A percentile compares a stretch with the other conserved stretches of the same genome.
Conservation (phyloP, 2,888 invertebrate genomes). For the Drosophila silvestris region DNA sequence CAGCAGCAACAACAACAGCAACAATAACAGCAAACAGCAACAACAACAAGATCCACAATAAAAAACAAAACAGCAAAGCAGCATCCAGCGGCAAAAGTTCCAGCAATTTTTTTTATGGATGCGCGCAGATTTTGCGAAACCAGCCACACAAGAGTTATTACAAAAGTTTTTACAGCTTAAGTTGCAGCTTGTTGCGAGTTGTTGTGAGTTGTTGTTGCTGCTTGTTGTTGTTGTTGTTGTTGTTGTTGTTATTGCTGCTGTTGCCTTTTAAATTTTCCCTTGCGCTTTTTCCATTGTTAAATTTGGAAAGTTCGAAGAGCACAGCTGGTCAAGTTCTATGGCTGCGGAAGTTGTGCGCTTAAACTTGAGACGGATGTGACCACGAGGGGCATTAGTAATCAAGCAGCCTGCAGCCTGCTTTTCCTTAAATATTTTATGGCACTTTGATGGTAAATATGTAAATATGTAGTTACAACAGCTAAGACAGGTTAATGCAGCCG, state of each 20-base stretch:
- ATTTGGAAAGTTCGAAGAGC: slow-evolving; percentile 50
- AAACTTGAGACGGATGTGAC: slow-evolving; percentile 40
- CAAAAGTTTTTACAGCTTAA: slow-evolving; percentile 62
- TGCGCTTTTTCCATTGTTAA: slow-evolving; percentile 41
- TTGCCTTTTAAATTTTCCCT: slow-evolving; percentile 41
- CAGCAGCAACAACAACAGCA: neutral
- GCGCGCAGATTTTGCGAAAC: slow-evolving; percentile 63
- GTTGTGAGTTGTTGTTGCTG: neutral
- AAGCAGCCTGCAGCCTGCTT: neutral
- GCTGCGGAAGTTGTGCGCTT: slow-evolving; percentile 33
- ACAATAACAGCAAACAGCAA: neutral
- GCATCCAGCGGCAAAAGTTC: slow-evolving; percentile 29
- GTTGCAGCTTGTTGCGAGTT: slow-evolving; percentile 45
- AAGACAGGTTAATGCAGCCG: slow-evolving; percentile 31
- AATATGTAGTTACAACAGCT: slow-evolving; percentile 9
- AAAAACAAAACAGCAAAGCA: neutral
- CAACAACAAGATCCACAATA: neutral
- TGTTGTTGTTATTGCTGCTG: slow-evolving; percentile 15
- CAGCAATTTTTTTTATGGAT: slow-evolving; percentile 59
- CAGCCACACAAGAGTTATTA: slow-evolving; percentile 59
- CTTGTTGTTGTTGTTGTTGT: neutral
- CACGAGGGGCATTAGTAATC: slow-evolving; percentile 3
- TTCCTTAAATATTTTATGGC: slow-evolving; percentile 52
- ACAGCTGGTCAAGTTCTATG: slow-evolving; percentile 48
- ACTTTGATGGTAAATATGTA: slow-evolving; percentile 33